These are phyloP conservation scores for Halictus ligatus DNA, from an alignment of 2,888 invertebrate species.

Conservation along the genomic window DNA sequence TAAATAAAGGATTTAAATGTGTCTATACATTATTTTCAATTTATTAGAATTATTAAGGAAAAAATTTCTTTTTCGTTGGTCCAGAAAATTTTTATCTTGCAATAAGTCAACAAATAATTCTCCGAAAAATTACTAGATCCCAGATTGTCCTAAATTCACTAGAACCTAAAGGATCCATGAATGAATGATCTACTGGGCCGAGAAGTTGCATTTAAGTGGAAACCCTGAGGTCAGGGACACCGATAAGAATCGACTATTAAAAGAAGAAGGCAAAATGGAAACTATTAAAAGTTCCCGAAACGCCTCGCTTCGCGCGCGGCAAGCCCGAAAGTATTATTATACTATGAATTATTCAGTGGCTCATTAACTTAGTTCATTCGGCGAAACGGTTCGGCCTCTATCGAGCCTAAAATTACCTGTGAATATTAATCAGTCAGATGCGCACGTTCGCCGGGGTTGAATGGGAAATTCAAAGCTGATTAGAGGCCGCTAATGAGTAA, in stretches of 20 bases:
- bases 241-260: not conserved
- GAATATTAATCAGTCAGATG: conserved; percentile 36
- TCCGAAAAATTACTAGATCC: no score
- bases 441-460: not conserved
- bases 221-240: not conserved
- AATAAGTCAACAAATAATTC: no score
- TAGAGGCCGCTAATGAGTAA: conserved; percentile 23
- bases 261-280: not conserved
- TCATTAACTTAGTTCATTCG: not conserved
- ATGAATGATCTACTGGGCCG: not conserved
- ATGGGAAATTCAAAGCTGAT: conserved; percentile 2
- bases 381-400: not conserved
- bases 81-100: no score
- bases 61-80: no score
- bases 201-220: not conserved
- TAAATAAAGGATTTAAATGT: no score
- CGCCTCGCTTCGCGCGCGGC: not conserved
- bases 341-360: not conserved
- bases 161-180: not conserved
- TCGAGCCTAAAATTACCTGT: conserved; percentile 28
- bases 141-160: no score
- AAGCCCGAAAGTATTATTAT: not conserved
- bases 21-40: no score
- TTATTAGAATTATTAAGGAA: no score
- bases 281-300: not conserved